Evolutionary conservation across 2,113 vertebrate species (phyloP), one percentile per base, ranked within the genome.

Genomic region (Anthoscopus minutus): DNA sequence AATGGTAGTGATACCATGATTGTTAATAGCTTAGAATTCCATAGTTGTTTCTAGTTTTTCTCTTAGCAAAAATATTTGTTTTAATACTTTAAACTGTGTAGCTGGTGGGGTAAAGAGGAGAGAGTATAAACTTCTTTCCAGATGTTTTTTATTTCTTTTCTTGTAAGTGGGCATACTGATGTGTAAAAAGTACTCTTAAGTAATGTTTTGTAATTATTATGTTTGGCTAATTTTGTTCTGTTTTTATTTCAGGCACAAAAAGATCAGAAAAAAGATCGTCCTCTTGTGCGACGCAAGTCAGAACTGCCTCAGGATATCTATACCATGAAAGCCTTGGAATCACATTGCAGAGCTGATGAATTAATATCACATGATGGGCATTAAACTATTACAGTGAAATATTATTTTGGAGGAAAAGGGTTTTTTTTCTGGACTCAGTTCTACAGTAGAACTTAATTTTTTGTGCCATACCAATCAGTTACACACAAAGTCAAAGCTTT

Each of bases 281-380:
- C 98, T 27, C 89, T 99, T 81, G 97, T 99, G 97, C 98, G 99
- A 94, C 99, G 99, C 98, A 99, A 99, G 98, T 99, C 99, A 1
- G 99, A 99, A 98, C 98, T 99, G 96, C 99, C 99, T 97, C 99
- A 98, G 98, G 99, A 99, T 98, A 98, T 98, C 97, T 99, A 98
- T 98, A 99, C 99, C 76, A 98, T 99, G 98, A 99, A 98, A 93
- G 99, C 99, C 97, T 98, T 99, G 98, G 99, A 99, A 97, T 97
- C 99, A 87, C 99, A 99, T 97, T 98, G 99, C 97, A 98, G 99
- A 94, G 99, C 99, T 40, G 99, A 99, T 67, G 98, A 99, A 93
- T 99, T 99, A 98, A 88, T 99, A 96, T 98, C 98, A 53, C 98
- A 98, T 79, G 99, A 99, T 38, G 98, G 98, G 97, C 99, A 99